Percentiles rank a stretch among this genome's conserved stretches.
Conservation (phyloP, 2,113 vertebrate species). For the Lagenorhynchus albirostris region DNA sequence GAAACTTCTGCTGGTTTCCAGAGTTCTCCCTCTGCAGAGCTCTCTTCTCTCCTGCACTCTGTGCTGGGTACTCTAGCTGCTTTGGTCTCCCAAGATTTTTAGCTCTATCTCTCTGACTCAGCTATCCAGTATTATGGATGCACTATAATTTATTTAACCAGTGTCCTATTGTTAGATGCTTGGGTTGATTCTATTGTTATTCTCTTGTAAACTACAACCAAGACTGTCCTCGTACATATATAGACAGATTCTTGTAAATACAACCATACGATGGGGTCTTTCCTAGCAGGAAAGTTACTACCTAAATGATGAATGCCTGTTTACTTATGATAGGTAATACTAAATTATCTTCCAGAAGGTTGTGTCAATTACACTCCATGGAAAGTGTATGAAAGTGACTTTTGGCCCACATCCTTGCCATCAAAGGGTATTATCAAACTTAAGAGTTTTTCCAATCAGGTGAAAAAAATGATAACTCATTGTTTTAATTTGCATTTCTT, state of each 20-base stretch:
- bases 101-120: not conserved
- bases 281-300: not conserved
- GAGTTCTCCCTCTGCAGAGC: not conserved
- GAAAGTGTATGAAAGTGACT: slow-evolving; percentile 21
- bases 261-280: not conserved
- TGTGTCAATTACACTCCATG: not conserved
- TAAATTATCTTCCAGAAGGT: slow-evolving; percentile 5
- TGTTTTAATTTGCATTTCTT: slow-evolving; percentile 55
- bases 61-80: not conserved
- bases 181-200: not conserved
- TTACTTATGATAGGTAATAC: not conserved
- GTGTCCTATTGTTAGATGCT: not conserved
- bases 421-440: not conserved
- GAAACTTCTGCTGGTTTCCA: not conserved
- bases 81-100: not conserved
- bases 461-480: not conserved
- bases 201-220: not conserved
- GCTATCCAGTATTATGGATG: not conserved
- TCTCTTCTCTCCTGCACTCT: not conserved
- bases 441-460: slow-evolving; percentile 40
- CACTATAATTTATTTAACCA: not conserved
- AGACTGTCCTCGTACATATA: not conserved
- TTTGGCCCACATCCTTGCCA: not conserved
- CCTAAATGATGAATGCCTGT: not conserved
- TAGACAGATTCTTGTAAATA: not conserved